Evolutionary conservation across 2,113 vertebrate species (phyloP), one percentile per base, ranked within the genome.

Genomic region (Prionailurus bengalensis): DNA sequence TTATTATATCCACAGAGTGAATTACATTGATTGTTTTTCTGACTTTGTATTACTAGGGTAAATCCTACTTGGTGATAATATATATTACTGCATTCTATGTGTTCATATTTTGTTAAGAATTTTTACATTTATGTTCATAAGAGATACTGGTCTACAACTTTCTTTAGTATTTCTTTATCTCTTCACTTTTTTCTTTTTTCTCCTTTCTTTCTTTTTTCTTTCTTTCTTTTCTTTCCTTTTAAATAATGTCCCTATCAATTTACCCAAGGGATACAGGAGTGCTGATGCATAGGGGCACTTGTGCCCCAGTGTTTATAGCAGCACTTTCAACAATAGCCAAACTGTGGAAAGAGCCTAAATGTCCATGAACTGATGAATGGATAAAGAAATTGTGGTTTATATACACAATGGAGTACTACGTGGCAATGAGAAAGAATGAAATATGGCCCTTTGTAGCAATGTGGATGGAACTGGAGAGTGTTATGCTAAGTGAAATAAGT

Each of bases 41-140:
- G 36, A 11, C 2, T 39, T 39, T 42, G 25, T n/a, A 33, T 93
- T 84, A 39, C 66, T 45, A 31, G 13, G n/a, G 58, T 65, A 93
- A 83, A 85, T 29, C n/a, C 13, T n/a, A 65, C 53, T 84, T 66
- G 12, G 15, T 16, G 19, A 66, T 82, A 42, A 53, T 23, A 51
- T 39, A 48, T 78, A 33, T n/a, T 68, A 13, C 19, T 78, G 27
- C 10, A 84, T 79, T 79, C 19, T 79, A 16, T 58, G 36, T 55
- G 31, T 83, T 31, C 76, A 39, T 36, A 76, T 74, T 86, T 94
- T 86, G 13, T 76, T 83, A 78, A 53, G 55, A 80, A 45, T 94
- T 94, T 91, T 45, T 29, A 16, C 42, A 66, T 73, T 78, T 96
- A 85, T 91, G 9, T 80, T 71, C 23, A 80, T n/a, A 71, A 80